Base-by-base conservation (phyloP, 1,140 invertebrate species). In the Chlorops oryzae region DNA sequence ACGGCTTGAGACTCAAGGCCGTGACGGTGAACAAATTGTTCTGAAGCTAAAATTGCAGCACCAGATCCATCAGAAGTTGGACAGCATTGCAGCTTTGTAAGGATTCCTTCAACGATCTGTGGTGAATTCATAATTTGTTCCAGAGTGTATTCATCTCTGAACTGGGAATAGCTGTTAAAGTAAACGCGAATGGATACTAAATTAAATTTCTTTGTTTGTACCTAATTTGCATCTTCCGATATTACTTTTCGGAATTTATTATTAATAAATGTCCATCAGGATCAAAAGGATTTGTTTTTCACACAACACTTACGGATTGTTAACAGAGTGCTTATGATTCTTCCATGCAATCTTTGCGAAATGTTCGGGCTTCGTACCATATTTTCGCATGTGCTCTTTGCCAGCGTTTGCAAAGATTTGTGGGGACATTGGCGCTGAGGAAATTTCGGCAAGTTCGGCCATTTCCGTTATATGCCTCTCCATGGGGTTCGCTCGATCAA, bases 361-460 rank as follows among this genome's bases (percentile, higher is more conserved):
- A 70, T 98, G 94, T 44, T 92, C 82, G 18, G 85, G 80, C 56
- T 83, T 95, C 0, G 93, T 95, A 21, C 93, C 94, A 75, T 96
- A 72, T 73, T 94, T 96, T 62, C 92, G 82, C 92, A 98, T 98
- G 65, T 99, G 94, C 62, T 99, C 96, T 41, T 86, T 75, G 7
- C 88, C 96, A 54, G 96, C 96, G 75, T 96, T 96, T 10, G 92
- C 95, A 78, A 98, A 98, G 73, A 98, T 79, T 73, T 98, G 96
- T 5, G 92, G 86, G n/a, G 91, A 85, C 48, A 96, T 79, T 2
- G 95, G 95, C 6, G 86, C 81, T 7, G 78, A 76, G 38, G 85
- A 80, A 1, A 97, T 74, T 15, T 90, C 93, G 42, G 81, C 80
- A 12, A 87, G 72, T 40, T 97, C 85, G 2, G 81, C 75, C 88